Evolutionary conservation across 2,797 vertebrate species (phyloP), one percentile per base, ranked within the genome.

Genomic region (Arremon brunneinucha): DNA sequence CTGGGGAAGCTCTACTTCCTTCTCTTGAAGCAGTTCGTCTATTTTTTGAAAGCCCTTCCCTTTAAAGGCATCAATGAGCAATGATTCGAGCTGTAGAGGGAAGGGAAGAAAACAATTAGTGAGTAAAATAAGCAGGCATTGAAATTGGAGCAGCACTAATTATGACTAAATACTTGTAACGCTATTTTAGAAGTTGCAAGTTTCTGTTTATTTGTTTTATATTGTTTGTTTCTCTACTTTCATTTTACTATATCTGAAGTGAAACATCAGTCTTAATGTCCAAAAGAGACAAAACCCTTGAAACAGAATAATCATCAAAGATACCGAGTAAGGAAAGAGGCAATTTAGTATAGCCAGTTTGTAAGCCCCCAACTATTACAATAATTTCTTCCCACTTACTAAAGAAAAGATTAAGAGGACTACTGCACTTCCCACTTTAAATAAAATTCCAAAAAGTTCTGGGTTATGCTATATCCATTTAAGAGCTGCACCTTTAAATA

Each of bases 31-130:
- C 28, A 98, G 94, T 35, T 98, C 93, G 0, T 78, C 78, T 75
- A 98, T 94, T 95, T 94, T 96, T 92, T 97, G 87, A 97, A 97
- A 98, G 8, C 97, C 97, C 70, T 97, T 97, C 43, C 94, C 97
- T 81, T 96, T 96, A 70, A 96, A 95, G n/a, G 95, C 95, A 52
- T 96, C 96, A 21, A 3, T 67, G 21, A 98, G 95, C 19, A 98
- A 95, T 0, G 50, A 96, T 9, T 97, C 96, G 0, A 98, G 95
- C 98, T 98, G 60, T 8, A 20, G 26, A 84, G 70, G 12, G 18
- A 93, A 14, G 20, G 6, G 6, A 59, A 83, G 17, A 21, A 77
- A 89, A 70, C 5, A 41, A 27, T 4, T 3, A 26, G 19, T 0
- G 0, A 65, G 20, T 14, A 41, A 70, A 77, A 52, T 4, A 43